Conservation (phyloP, 2,797 vertebrate species). For the Artibeus jamaicensis region DNA sequence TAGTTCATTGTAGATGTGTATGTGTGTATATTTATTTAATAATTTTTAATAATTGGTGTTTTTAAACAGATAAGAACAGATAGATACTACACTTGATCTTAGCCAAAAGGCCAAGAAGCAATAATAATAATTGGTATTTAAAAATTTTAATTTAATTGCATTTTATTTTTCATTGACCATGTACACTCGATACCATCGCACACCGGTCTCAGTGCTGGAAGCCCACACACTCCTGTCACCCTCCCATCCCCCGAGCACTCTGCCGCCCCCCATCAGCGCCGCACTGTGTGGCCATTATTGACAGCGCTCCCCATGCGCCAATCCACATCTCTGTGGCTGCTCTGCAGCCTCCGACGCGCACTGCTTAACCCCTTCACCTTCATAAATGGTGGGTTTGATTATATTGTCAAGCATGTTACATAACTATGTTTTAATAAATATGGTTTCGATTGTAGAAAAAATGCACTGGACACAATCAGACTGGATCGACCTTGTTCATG, state of each 20-base stretch:
- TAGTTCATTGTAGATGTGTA: not conserved
- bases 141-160: not conserved
- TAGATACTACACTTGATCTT: too few relatives aligned
- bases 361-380: not conserved
- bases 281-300: accelerated
- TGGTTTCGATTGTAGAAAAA: not conserved
- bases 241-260: not conserved
- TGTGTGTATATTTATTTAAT: not conserved
- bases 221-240: not conserved
- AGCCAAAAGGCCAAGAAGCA: too few relatives aligned
- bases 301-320: not conserved
- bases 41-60: not conserved
- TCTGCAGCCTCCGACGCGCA: too few relatives aligned
- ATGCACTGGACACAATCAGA: not conserved
- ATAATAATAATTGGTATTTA: not conserved
- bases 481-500: not conserved
- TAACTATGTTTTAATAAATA: not conserved
- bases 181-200: not conserved
- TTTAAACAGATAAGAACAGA: not conserved
- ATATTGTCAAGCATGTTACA: not conserved
- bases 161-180: not conserved
- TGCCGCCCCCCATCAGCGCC: accelerated
- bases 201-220: not conserved
- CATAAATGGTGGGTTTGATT: not conserved
- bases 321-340: not conserved